Evolutionary conservation across 2,113 vertebrate species (phyloP).

Genomic region (Lasiurus cinereus): DNA sequence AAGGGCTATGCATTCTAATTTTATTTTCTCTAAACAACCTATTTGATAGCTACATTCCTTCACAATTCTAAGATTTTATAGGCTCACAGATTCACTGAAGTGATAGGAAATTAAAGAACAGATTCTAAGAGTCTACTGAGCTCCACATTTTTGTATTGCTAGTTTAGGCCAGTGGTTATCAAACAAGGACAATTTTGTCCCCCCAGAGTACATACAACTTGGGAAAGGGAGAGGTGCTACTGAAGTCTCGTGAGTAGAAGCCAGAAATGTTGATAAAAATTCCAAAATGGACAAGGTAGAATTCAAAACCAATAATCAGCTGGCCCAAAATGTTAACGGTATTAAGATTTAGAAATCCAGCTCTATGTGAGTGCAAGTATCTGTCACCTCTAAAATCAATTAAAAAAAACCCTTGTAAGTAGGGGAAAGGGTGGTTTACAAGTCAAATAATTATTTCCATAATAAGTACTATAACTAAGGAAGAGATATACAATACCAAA

Average conservation of each 20-base stretch:
- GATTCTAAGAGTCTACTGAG: background rate
- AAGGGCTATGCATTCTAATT: background rate
- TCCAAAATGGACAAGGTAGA: background rate
- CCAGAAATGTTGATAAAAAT: background rate
- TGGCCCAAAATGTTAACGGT: background rate
- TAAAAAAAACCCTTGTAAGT: background rate
- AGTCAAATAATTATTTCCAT: background rate
- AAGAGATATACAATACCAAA: background rate
- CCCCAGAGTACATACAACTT: rapidly evolving
- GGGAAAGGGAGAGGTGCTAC: rapidly evolving
- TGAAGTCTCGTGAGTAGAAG: background rate
- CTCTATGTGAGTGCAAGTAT: background rate
- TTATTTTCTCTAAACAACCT: background rate
- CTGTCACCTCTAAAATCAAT: background rate
- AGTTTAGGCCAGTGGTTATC: background rate
- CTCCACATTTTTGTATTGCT: background rate
- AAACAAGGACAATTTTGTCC: background rate
- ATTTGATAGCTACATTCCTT: background rate
- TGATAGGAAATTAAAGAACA: background rate
- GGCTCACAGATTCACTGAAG: background rate
- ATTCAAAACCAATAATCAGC: background rate
- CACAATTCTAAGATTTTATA: constrained; percentile 14
- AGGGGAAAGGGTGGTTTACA: background rate
- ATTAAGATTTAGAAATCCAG: background rate
- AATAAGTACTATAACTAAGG: background rate